phyloP scores from a whole-genome alignment of 1,140 invertebrate genomes.

The Drosophila arizonae region DNA sequence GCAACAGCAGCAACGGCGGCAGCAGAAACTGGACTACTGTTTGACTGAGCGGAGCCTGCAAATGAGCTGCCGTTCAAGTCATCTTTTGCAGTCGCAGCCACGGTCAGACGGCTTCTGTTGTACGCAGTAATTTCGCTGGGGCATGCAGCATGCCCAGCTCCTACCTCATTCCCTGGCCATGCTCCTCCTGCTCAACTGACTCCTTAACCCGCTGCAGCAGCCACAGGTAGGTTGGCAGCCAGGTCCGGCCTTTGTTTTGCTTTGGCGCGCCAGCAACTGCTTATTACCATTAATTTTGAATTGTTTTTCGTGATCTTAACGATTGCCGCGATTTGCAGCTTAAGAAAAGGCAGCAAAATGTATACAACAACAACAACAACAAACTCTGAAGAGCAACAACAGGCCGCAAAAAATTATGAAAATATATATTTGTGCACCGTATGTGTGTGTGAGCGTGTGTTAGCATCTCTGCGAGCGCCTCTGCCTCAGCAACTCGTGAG shows the following conservation, averaged over 20 bases:
- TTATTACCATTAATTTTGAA: constrained; percentile 83
- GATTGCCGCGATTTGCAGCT: constrained; percentile 82
- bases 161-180: background rate
- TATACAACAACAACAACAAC: background rate
- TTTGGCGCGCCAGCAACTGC: constrained; percentile 78
- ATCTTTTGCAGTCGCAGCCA: constrained; percentile 27
- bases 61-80: constrained; percentile 43
- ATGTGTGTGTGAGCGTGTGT: constrained; percentile 6
- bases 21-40: constrained; percentile 57
- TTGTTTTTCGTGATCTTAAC: constrained; percentile 83
- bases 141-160: constrained; percentile 33
- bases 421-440: constrained; percentile 62
- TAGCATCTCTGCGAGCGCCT: background rate
- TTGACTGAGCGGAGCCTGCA: constrained; percentile 35
- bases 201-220: no score
- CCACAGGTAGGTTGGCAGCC: constrained; percentile 25
- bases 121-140: constrained; percentile 82
- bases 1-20: background rate
- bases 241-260: constrained; percentile 62
- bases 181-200: background rate
- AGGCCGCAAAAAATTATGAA: constrained; percentile 47
- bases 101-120: constrained; percentile 82
- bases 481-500: constrained; percentile 18
- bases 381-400: constrained; percentile 1
- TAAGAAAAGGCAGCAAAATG: constrained; percentile 57